Evolutionary conservation across 2,888 invertebrate species (phyloP).

Genomic region (Tachina fera): DNA sequence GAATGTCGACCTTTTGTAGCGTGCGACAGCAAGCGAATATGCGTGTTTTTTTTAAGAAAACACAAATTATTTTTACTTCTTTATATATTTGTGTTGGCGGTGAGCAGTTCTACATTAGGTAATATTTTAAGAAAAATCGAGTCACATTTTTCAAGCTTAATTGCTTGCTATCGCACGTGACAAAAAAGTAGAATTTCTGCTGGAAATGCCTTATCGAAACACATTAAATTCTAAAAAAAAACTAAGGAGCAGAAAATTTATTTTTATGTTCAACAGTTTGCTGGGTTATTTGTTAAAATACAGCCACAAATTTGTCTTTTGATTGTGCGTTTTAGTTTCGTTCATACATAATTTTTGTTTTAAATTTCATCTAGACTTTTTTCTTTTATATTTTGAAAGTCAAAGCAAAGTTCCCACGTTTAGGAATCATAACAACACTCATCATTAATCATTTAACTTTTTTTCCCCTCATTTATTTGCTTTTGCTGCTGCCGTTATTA

Average conservation of each 20-base stretch:
- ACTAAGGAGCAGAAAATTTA: neutral
- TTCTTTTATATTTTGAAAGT: conserved; percentile 55
- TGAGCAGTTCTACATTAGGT: no score
- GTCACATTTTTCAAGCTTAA: no score
- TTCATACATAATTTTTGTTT: conserved; percentile 40
- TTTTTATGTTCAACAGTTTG: neutral
- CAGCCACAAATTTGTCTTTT: conserved; percentile 55
- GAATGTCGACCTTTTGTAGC: no score
- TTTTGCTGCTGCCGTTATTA: conserved; percentile 7
- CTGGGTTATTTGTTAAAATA: conserved; percentile 37
- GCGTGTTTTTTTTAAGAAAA: no score
- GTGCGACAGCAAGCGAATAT: no score
- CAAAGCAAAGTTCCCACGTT: conserved; percentile 79
- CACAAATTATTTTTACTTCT: no score
- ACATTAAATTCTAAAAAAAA: neutral
- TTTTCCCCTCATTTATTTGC: conserved; percentile 14
- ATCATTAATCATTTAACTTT: conserved; percentile 79
- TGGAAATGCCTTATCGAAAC: no score
- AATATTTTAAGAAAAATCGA: no score
- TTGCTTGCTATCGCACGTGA: no score
- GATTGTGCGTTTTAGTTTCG: conserved; percentile 54
- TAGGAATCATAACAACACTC: conserved; percentile 81
- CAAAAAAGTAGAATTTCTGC: no score
- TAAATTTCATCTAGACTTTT: conserved; percentile 23
- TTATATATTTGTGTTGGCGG: no score